These are phyloP conservation scores for Sialia sialis DNA, from an alignment of 2,113 vertebrate genomes.

Conservation along the genomic window DNA sequence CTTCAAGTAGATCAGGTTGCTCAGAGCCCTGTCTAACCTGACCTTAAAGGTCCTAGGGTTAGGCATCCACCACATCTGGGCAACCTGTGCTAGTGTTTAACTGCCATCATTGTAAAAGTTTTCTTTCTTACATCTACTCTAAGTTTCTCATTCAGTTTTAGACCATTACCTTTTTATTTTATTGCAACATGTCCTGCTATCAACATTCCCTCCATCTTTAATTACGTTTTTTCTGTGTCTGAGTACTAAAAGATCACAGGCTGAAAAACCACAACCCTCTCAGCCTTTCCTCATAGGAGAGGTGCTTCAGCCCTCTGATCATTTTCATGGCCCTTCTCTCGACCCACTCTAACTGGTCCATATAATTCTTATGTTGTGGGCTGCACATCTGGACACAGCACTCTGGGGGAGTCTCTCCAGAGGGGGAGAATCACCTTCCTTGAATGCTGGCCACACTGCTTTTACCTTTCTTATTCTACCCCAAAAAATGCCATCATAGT, in stretches of 20 bases:
- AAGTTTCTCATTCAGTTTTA: background rate
- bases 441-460: background rate
- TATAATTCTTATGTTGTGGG: background rate
- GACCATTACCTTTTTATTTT: background rate
- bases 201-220: background rate
- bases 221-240: background rate
- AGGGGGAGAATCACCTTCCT: background rate
- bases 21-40: background rate
- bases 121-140: background rate
- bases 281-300: background rate
- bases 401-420: background rate
- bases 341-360: background rate
- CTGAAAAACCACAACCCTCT: background rate
- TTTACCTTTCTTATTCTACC: background rate
- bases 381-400: rapidly evolving
- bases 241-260: background rate
- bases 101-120: background rate
- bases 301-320: background rate
- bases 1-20: background rate
- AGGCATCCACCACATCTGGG: background rate
- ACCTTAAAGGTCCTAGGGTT: background rate
- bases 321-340: rapidly evolving
- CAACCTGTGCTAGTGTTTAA: background rate
- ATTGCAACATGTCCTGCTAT: too few species aligned
- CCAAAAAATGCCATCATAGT: background rate